Conservation (phyloP, 2,113 vertebrate species). For the Clinocottus analis region DNA sequence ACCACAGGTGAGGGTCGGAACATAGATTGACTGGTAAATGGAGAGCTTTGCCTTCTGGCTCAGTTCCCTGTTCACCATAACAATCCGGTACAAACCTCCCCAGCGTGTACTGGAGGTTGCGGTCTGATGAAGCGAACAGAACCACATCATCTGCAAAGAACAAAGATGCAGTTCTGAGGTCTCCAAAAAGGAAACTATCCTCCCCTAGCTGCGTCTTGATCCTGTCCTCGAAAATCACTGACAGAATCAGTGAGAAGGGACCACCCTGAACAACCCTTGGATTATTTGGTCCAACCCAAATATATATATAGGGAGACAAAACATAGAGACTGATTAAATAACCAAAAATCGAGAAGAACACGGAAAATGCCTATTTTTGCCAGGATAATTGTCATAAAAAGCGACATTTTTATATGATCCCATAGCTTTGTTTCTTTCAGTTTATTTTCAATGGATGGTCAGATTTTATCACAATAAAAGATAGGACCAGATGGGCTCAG, state of each 20-base stretch:
- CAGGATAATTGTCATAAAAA: neutral
- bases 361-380: neutral
- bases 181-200: neutral
- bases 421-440: neutral
- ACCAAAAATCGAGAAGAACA: neutral
- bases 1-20: neutral
- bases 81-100: too few species aligned
- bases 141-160: neutral
- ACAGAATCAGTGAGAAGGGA: neutral
- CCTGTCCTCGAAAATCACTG: neutral
- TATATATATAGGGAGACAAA: neutral
- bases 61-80: neutral
- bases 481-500: neutral
- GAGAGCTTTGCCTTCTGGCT: neutral
- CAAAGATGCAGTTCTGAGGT: neutral
- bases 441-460: neutral
- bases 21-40: neutral
- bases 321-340: conserved; percentile 6
- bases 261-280: neutral
- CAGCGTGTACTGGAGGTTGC: neutral
- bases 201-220: neutral
- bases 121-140: neutral
- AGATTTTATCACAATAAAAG: conserved; percentile 6
- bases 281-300: conserved; percentile 1
- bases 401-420: neutral